These are phyloP conservation scores for Sitta europaea DNA, from an alignment of 2,113 vertebrate genomes.

Conservation along the genomic window DNA sequence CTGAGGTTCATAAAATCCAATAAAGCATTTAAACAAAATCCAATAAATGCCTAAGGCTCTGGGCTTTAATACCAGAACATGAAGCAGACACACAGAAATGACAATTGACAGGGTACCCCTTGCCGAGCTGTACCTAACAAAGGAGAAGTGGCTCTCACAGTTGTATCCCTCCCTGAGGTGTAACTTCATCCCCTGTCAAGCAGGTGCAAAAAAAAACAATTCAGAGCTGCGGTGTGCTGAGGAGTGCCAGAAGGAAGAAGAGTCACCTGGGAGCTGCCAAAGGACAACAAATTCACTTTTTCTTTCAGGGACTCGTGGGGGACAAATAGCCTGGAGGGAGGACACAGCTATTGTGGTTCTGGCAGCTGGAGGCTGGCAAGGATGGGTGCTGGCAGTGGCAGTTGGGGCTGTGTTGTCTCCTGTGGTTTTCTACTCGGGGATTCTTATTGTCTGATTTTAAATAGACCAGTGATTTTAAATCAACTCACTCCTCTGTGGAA, in stretches of 20 bases:
- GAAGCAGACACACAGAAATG: background rate
- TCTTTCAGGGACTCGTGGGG: background rate
- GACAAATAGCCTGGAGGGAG: background rate
- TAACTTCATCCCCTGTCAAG: background rate
- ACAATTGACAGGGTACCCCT: background rate
- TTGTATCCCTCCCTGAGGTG: background rate
- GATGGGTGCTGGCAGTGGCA: background rate
- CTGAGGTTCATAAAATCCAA: conserved; percentile 51
- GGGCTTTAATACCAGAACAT: conserved; percentile 5
- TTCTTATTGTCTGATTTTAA: background rate
- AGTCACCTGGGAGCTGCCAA: background rate
- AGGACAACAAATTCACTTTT: background rate
- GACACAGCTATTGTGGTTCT: background rate
- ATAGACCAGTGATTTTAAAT: background rate
- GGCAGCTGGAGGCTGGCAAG: background rate
- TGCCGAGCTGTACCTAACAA: background rate
- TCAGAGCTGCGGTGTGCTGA: background rate
- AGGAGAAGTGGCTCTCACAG: background rate
- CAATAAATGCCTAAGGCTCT: conserved; percentile 10
- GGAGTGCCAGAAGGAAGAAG: background rate
- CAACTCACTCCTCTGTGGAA: background rate
- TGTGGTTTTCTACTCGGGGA: background rate
- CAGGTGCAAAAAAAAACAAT: background rate
- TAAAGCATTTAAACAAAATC: conserved; percentile 54
- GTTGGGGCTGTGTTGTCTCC: background rate